Conservation (phyloP, 1,140 invertebrate genomes). For the Apis dorsata region DNA sequence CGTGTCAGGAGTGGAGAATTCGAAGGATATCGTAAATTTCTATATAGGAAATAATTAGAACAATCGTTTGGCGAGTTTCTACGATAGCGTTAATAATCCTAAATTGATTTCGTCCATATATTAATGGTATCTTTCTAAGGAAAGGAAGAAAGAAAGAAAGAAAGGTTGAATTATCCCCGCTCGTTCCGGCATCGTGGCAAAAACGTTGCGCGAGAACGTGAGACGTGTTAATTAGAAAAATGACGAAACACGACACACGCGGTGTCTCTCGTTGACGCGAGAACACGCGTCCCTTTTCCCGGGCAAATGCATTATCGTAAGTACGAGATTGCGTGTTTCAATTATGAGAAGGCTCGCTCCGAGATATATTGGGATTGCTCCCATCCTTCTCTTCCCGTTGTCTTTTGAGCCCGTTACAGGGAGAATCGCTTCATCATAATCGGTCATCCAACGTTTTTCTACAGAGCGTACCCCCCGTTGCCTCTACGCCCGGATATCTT, state of each 20-base stretch:
- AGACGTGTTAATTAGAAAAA: constrained; percentile 52
- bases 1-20: neutral
- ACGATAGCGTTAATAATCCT: neutral
- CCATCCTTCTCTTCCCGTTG: constrained; percentile 55
- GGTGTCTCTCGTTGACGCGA: neutral
- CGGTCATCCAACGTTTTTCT: constrained; percentile 77
- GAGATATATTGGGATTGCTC: constrained; percentile 67
- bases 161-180: neutral
- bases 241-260: constrained; percentile 34
- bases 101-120: constrained; percentile 23
- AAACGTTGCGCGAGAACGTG: constrained; percentile 4
- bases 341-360: constrained; percentile 70
- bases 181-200: neutral
- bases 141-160: too few species aligned
- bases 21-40: neutral
- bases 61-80: constrained; percentile 7
- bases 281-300: neutral
- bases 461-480: constrained; percentile 70
- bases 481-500: constrained; percentile 75
- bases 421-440: constrained; percentile 80
- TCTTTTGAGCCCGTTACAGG: constrained; percentile 39
- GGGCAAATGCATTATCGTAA: constrained; percentile 71
- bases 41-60: neutral
- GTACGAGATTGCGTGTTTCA: constrained; percentile 78
- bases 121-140: neutral